Conservation (phyloP, 2,113 vertebrate species). For the Eidolon helvum region DNA sequence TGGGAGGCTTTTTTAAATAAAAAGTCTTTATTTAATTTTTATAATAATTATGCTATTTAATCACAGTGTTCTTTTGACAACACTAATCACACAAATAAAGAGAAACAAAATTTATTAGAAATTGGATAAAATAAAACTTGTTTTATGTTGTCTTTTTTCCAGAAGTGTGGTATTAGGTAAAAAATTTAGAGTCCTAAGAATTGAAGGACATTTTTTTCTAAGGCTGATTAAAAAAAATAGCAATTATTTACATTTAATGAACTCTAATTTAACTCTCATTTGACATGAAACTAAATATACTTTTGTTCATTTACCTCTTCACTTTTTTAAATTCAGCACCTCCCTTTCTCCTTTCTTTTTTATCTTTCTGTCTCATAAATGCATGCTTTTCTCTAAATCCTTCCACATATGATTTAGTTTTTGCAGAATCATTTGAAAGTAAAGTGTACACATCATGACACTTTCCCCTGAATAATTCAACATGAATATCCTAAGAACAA, state of each 20-base stretch:
- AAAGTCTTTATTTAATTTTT: not conserved
- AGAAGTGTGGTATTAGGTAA: not conserved
- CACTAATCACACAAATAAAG: not conserved
- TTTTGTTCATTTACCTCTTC: not conserved
- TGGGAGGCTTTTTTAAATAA: not conserved
- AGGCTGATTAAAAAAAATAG: not conserved
- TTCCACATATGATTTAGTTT: not conserved
- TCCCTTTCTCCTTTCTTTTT: no score
- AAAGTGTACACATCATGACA: constrained; percentile 1
- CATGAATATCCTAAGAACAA: constrained; percentile 32
- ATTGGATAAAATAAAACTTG: not conserved
- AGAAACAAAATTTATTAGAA: not conserved
- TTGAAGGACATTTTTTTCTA: not conserved
- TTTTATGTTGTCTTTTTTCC: not conserved
- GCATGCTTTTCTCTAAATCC: not conserved
- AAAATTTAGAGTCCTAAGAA: not conserved
- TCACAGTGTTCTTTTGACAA: not conserved
- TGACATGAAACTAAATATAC: not conserved
- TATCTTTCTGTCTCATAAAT: not conserved
- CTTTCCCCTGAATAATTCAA: constrained; percentile 54
- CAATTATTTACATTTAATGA: not conserved
- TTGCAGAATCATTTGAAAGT: constrained; percentile 50
- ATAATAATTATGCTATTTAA: not conserved
- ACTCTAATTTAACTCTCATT: not conserved
- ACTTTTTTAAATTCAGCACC: not conserved